Evolutionary conservation across 2,888 invertebrate species (phyloP).

Genomic region (Autographa gamma): DNA sequence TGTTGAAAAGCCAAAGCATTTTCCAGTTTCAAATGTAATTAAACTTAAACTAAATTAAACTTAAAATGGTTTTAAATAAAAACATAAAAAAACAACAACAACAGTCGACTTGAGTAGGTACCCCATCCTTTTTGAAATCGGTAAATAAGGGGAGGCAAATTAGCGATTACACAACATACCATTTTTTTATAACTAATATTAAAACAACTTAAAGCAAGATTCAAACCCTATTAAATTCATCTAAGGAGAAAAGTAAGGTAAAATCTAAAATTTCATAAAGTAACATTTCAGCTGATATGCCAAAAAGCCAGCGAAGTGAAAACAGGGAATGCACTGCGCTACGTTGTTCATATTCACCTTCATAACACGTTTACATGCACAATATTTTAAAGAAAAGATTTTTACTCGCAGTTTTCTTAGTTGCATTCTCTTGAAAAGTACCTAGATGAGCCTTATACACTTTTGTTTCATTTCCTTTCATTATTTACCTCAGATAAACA

Average conservation of each 20-base stretch:
- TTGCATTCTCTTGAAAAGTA: neutral
- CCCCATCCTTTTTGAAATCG: too few relatives aligned
- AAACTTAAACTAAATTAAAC: too few relatives aligned
- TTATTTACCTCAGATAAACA: neutral
- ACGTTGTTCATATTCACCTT: neutral
- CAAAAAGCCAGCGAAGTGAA: neutral
- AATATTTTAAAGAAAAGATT: neutral
- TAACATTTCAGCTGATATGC: neutral
- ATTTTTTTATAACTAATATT: too few relatives aligned
- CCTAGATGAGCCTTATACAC: neutral
- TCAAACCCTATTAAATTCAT: neutral
- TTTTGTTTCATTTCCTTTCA: constrained; percentile 1
- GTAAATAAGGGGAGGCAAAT: too few relatives aligned
- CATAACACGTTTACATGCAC: constrained; percentile 1
- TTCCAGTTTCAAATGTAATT: too few relatives aligned
- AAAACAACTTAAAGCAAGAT: too few relatives aligned
- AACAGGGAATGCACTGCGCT: neutral
- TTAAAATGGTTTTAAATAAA: too few relatives aligned
- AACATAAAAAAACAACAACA: too few relatives aligned
- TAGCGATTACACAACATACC: too few relatives aligned
- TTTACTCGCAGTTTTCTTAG: neutral
- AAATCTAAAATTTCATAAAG: neutral
- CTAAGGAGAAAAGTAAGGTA: neutral
- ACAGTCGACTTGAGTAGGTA: too few relatives aligned
- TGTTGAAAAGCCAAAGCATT: too few relatives aligned